Evolutionary conservation across 1,140 invertebrate genomes (phyloP).

Genomic region (Monomorium pharaonis): DNA sequence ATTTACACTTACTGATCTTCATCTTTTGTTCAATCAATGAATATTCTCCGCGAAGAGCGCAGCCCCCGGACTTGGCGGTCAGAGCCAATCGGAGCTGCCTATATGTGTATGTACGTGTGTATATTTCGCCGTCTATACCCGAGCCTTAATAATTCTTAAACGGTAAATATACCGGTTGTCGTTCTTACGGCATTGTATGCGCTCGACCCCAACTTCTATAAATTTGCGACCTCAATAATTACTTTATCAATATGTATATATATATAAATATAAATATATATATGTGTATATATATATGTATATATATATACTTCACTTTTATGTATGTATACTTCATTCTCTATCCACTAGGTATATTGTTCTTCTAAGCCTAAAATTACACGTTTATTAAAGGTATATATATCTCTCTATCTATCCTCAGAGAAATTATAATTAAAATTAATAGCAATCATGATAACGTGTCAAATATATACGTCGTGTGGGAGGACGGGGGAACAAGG

Average conservation of each 20-base stretch:
- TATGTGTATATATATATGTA: constrained; percentile 62
- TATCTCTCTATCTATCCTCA: constrained; percentile 71
- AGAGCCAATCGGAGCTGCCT: constrained; percentile 66
- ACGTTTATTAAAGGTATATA: constrained; percentile 78
- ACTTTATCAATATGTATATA: constrained; percentile 81
- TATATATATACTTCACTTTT: constrained; percentile 79
- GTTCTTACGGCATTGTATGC: constrained; percentile 78
- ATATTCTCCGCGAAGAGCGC: constrained; percentile 78
- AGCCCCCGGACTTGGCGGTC: constrained; percentile 60
- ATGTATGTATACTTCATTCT: constrained; percentile 83
- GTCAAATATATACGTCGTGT: constrained; percentile 70
- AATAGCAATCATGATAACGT: constrained; percentile 73
- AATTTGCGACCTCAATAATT: constrained; percentile 80
- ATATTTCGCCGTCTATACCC: constrained; percentile 58
- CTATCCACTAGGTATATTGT: constrained; percentile 83
- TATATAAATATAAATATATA: constrained; percentile 67
- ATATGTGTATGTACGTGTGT: constrained; percentile 65
- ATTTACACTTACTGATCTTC: constrained; percentile 84
- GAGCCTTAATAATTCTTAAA: constrained; percentile 67
- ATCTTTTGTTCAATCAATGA: constrained; percentile 81
- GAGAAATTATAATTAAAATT: constrained; percentile 77
- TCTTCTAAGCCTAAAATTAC: constrained; percentile 82
- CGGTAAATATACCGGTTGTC: constrained; percentile 67
- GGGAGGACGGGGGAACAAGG: constrained; percentile 10
- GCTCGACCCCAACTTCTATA: constrained; percentile 78